Evolutionary conservation across 2,888 invertebrate genomes (phyloP).

Genomic region (Synanthedon myopaeformis): DNA sequence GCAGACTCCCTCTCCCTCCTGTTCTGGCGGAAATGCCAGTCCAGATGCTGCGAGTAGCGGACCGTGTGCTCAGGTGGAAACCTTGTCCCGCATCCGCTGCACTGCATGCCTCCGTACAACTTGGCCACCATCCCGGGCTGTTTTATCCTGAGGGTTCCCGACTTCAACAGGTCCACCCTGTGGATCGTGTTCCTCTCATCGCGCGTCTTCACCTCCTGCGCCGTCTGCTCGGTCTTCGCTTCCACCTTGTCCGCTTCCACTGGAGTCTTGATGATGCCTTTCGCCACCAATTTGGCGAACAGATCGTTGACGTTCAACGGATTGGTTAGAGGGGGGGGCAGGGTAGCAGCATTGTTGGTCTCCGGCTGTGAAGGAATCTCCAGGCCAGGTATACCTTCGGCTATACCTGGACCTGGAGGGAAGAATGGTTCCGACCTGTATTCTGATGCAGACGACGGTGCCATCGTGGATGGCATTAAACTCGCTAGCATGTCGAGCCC

Average conservation of each 20-base stretch:
- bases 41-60: constrained; percentile 94
- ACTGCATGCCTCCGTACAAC: constrained; percentile 93
- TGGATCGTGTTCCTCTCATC: constrained; percentile 62
- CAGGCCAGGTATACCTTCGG: constrained; percentile 48
- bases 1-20: constrained; percentile 87
- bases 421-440: constrained; percentile 65
- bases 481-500: constrained; percentile 75
- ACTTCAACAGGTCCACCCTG: constrained; percentile 74
- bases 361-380: constrained; percentile 41
- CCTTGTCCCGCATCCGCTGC: constrained; percentile 94
- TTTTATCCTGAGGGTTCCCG: constrained; percentile 82
- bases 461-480: constrained; percentile 72
- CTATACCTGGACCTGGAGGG: constrained; percentile 16
- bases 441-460: constrained; percentile 66
- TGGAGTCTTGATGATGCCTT: constrained; percentile 62
- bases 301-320: constrained; percentile 82
- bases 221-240: constrained; percentile 19
- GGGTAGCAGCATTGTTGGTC: constrained; percentile 24
- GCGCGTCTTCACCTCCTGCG: constrained; percentile 24
- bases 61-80: constrained; percentile 92
- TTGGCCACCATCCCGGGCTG: constrained; percentile 77
- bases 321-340: constrained; percentile 32
- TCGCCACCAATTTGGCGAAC: constrained; percentile 86
- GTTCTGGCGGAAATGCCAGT: constrained; percentile 99
- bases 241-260: constrained; percentile 16